Percentiles rank a stretch among this genome's conserved stretches.
Evolutionary conservation across 2,888 invertebrate genomes (phyloP).

Genomic region (Hypena proboscidalis): DNA sequence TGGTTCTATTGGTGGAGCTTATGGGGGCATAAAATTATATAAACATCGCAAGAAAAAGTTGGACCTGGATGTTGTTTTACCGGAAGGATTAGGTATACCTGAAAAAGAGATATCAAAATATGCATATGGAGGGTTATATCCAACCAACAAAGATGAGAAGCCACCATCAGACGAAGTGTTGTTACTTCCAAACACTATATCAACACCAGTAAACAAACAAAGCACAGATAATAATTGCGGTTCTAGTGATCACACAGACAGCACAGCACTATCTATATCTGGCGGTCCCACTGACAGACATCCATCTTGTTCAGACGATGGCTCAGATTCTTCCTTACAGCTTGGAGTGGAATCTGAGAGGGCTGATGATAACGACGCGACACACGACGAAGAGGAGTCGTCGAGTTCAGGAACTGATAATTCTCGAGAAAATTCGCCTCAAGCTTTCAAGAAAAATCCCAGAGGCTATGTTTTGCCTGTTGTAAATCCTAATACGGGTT

Average conservation of each 20-base stretch:
- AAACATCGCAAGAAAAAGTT: conserved; percentile 87
- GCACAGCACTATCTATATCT: conserved; percentile 76
- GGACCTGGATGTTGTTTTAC: conserved; percentile 88
- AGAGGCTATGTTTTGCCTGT: conserved; percentile 67
- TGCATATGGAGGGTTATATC: conserved; percentile 70
- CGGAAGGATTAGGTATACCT: conserved; percentile 85
- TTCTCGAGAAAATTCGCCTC: conserved; percentile 63
- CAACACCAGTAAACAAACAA: conserved; percentile 66
- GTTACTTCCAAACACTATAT: conserved; percentile 67
- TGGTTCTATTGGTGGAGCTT: conserved; percentile 59
- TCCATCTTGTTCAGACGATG: conserved; percentile 72
- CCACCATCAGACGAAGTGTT: conserved; percentile 78
- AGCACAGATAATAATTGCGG: conserved; percentile 70
- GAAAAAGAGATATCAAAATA: conserved; percentile 77
- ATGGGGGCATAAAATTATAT: conserved; percentile 82
- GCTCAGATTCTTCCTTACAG: conserved; percentile 72
- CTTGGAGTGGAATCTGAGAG: conserved; percentile 65
- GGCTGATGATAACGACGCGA: conserved; percentile 48
- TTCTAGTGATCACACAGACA: conserved; percentile 77
- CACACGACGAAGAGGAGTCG: conserved; percentile 55
- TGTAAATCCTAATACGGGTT: conserved; percentile 56
- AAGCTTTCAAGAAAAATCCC: conserved; percentile 66
- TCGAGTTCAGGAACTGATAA: conserved; percentile 62
- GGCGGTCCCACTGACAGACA: conserved; percentile 69
- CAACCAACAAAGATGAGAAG: conserved; percentile 74